Conservation (phyloP, 2,888 invertebrate genomes). For the Phlogophora meticulosa region DNA sequence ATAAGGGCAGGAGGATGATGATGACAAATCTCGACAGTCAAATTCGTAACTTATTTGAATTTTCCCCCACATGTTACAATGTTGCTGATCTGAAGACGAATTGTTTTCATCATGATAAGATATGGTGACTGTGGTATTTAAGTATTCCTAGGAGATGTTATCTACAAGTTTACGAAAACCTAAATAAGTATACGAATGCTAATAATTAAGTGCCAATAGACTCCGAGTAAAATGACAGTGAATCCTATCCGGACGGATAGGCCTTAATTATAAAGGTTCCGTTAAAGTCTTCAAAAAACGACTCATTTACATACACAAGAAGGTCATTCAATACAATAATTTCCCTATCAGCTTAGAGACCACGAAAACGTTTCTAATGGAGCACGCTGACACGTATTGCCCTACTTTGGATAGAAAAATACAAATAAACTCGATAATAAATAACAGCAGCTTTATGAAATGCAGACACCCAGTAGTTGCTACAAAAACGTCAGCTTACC, state of each 20-base stretch:
- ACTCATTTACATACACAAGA: not conserved
- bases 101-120: slow-evolving; percentile 15
- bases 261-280: too few species aligned
- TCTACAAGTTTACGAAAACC: not conserved
- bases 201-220: too few species aligned
- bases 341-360: slow-evolving; percentile 6
- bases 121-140: not conserved
- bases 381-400: slow-evolving; percentile 31
- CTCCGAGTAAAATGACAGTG: too few species aligned
- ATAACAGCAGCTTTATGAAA: not conserved
- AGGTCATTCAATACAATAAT: slow-evolving; percentile 23
- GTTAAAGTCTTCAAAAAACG: not conserved
- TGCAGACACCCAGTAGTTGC: too few species aligned
- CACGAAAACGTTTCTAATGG: slow-evolving; percentile 24
- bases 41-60: not conserved
- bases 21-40: too few species aligned
- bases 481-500: too few species aligned
- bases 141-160: slow-evolving; percentile 15
- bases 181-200: not conserved
- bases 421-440: slow-evolving; percentile 1
- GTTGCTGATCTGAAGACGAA: slow-evolving; percentile 12
- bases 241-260: too few species aligned
- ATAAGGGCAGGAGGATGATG: too few species aligned
- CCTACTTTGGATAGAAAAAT: slow-evolving; percentile 9
- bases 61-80: slow-evolving; percentile 14